phyloP scores from a whole-genome alignment of 2,113 vertebrate genomes.

The Mionectes macconnelli region DNA sequence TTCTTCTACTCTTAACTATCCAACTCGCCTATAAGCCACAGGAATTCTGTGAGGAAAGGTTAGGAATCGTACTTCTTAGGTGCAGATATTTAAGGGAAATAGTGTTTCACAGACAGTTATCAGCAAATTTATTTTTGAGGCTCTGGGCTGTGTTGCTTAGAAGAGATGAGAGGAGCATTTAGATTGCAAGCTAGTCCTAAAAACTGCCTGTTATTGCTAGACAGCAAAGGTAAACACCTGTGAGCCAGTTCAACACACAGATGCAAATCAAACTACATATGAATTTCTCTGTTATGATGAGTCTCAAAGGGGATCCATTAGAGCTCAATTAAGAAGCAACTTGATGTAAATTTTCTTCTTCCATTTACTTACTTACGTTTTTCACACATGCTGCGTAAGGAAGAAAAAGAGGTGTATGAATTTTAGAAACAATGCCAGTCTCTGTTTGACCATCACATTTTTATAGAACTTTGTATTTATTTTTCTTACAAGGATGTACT shows the following conservation, averaged over 20 bases:
- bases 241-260: neutral
- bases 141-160: neutral
- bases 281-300: neutral
- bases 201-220: neutral
- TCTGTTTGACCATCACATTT: neutral
- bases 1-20: neutral
- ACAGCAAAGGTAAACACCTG: constrained; percentile 5
- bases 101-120: neutral
- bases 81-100: neutral
- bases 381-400: neutral
- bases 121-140: neutral
- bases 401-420: neutral
- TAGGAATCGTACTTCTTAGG: neutral
- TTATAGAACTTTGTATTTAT: neutral
- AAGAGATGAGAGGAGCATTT: neutral
- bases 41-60: neutral
- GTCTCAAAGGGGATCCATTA: constrained; percentile 30
- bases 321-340: constrained; percentile 17
- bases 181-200: neutral
- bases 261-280: constrained; percentile 4
- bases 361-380: neutral
- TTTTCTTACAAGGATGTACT: neutral
- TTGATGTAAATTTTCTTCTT: constrained; percentile 9
- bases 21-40: neutral
- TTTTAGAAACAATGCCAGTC: neutral